These are phyloP conservation scores for Anoncus sp. DNA, from an alignment of 2,888 invertebrate species.

Conservation along the genomic window DNA sequence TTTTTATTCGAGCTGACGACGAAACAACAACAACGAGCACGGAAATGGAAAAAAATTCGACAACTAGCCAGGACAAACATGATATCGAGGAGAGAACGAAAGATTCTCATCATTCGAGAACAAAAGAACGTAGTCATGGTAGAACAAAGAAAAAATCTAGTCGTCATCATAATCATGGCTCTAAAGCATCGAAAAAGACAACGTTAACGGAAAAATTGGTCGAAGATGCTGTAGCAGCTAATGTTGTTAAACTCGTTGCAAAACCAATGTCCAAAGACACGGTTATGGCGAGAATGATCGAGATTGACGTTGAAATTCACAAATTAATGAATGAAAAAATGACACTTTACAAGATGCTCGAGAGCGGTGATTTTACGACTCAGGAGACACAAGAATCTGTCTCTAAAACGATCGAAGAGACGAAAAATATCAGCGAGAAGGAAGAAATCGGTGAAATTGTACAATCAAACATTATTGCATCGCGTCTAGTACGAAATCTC, in stretches of 20 bases:
- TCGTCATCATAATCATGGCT: constrained; percentile 42
- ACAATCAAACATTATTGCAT: constrained; percentile 16
- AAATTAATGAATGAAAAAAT: constrained; percentile 86
- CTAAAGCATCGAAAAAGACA: constrained; percentile 27
- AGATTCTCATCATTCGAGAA: constrained; percentile 39
- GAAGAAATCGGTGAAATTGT: constrained; percentile 1
- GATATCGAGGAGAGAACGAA: constrained; percentile 20
- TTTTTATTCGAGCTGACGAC: not conserved
- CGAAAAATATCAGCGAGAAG: not conserved
- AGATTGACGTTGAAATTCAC: constrained; percentile 86
- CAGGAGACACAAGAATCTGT: not conserved
- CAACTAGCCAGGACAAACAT: not conserved
- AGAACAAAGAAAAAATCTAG: constrained; percentile 51
- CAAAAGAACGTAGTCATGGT: constrained; percentile 30
- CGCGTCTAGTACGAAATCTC: constrained; percentile 26
- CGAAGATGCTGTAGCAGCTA: constrained; percentile 64
- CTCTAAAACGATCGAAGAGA: constrained; percentile 6
- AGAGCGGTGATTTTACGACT: constrained; percentile 76
- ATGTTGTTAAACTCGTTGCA: constrained; percentile 61
- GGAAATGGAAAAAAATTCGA: not conserved
- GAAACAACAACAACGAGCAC: not conserved
- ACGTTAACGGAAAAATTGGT: constrained; percentile 64
- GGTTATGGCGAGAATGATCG: constrained; percentile 85
- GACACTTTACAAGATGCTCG: constrained; percentile 85
- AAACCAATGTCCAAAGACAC: constrained; percentile 75